Conservation (phyloP, 2,888 invertebrate species). For the Hemistola chrysoprasaria region DNA sequence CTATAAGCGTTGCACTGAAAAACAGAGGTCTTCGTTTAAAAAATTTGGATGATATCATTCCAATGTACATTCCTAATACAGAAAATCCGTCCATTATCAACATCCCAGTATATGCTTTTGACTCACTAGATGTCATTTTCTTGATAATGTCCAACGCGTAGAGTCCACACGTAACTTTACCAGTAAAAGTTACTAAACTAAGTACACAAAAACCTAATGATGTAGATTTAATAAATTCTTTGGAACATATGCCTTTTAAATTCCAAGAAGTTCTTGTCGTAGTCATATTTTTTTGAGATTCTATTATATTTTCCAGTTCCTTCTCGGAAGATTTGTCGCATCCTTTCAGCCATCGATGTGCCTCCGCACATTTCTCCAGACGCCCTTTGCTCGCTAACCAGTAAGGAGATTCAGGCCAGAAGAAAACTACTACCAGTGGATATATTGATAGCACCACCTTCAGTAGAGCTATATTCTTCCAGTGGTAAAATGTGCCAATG, state of each 20-base stretch:
- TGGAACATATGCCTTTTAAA: no score
- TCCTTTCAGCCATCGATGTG: slow-evolving; percentile 47
- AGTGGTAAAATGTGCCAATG: slow-evolving; percentile 40
- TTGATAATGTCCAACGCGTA: slow-evolving; percentile 50
- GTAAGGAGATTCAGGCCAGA: no score
- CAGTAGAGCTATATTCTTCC: slow-evolving; percentile 34
- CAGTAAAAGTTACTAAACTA: no score
- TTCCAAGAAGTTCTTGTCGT: no score
- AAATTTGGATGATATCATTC: slow-evolving; percentile 31
- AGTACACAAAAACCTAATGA: no score
- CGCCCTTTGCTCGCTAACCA: no score
- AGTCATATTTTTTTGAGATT: no score
- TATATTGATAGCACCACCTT: slow-evolving; percentile 29
- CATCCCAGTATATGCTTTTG: slow-evolving; percentile 46
- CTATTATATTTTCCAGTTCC: slow-evolving; percentile 39
- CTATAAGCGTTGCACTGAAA: slow-evolving; percentile 29
- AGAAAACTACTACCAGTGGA: slow-evolving; percentile 18
- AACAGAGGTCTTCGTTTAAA: slow-evolving; percentile 38
- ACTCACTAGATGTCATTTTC: slow-evolving; percentile 40
- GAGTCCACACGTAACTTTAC: slow-evolving; percentile 42
- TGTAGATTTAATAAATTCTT: slow-evolving; percentile 44
- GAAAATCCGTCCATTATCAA: slow-evolving; percentile 51
- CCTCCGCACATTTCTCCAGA: slow-evolving; percentile 38
- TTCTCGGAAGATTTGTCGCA: slow-evolving; percentile 34
- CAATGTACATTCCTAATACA: slow-evolving; percentile 41